These are phyloP conservation scores for Notodonta dromedarius DNA, from an alignment of 2,888 invertebrate genomes.

Conservation along the genomic window DNA sequence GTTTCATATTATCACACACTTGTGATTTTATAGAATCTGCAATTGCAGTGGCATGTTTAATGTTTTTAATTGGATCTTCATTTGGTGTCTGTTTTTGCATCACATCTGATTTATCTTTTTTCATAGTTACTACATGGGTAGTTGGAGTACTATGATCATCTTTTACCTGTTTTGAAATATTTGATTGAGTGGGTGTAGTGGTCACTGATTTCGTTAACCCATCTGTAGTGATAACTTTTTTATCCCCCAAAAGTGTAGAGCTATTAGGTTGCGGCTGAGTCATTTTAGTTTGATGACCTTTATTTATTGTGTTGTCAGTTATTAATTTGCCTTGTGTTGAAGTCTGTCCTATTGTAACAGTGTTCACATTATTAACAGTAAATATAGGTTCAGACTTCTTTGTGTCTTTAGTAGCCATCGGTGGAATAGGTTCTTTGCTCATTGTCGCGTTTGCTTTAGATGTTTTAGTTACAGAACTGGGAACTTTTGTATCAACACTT, in stretches of 20 bases:
- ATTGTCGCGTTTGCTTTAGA: conserved; percentile 4
- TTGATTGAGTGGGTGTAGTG: not conserved
- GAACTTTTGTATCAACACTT: conserved; percentile 8
- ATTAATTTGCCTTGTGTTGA: conserved; percentile 8
- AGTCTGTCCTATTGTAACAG: not conserved
- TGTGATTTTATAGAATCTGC: conserved; percentile 7
- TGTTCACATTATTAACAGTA: conserved; percentile 6
- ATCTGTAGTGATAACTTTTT: conserved; percentile 7
- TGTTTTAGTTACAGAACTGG: conserved; percentile 14
- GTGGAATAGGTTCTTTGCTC: conserved; percentile 9
- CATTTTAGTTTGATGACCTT: not conserved
- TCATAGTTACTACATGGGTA: not conserved
- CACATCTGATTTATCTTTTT: conserved; percentile 6
- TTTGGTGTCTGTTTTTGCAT: conserved; percentile 8
- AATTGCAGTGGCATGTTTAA: conserved; percentile 9
- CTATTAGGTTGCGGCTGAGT: conserved; percentile 5
- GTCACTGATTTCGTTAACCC: not conserved
- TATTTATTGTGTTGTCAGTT: conserved; percentile 9
- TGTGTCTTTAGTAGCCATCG: conserved; percentile 10
- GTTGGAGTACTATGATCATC: not conserved
- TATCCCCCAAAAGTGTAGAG: conserved; percentile 6
- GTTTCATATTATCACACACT: conserved; percentile 9
- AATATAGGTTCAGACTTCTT: conserved; percentile 12
- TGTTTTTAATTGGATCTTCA: conserved; percentile 16
- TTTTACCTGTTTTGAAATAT: not conserved